These are phyloP conservation scores for Melanostoma scalare DNA, from an alignment of 2,888 invertebrate species.

Conservation along the genomic window DNA sequence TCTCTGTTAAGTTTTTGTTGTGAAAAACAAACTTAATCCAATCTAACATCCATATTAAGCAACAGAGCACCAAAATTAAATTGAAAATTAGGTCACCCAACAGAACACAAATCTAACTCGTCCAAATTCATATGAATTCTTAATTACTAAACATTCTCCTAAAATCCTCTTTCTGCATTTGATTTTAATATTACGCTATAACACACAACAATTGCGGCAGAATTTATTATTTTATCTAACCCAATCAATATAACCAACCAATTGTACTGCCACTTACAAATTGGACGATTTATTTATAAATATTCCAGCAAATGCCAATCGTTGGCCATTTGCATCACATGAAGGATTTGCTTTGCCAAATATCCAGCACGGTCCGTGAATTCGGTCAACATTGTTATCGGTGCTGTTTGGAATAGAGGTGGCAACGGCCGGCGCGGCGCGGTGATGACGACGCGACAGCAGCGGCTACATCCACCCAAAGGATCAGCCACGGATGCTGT, in stretches of 20 bases:
- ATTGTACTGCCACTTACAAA: conserved; percentile 49
- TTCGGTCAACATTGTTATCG: neutral
- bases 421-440: no score
- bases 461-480: conserved; percentile 1
- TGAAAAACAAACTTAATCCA: no score
- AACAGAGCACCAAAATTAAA: no score
- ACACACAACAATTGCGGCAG: conserved; percentile 64
- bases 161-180: conserved; percentile 36
- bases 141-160: conserved; percentile 48
- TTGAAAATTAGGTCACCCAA: no score
- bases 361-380: conserved; percentile 13
- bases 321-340: conserved; percentile 22
- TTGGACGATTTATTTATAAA: conserved; percentile 16
- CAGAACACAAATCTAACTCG: no score
- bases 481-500: neutral
- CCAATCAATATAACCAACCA: conserved; percentile 59
- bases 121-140: conserved; percentile 21
- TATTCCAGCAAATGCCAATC: neutral
- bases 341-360: conserved; percentile 44
- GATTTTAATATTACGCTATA: conserved; percentile 63
- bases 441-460: no score
- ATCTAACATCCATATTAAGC: no score
- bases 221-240: conserved; percentile 70
- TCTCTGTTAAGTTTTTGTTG: no score
- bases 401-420: no score